A percentile compares a stretch with the other conserved stretches of the same genome.
phyloP scores from a whole-genome alignment of 37 sponge, comb jelly and placozoan species.

The Axinella damicornis region DNA sequence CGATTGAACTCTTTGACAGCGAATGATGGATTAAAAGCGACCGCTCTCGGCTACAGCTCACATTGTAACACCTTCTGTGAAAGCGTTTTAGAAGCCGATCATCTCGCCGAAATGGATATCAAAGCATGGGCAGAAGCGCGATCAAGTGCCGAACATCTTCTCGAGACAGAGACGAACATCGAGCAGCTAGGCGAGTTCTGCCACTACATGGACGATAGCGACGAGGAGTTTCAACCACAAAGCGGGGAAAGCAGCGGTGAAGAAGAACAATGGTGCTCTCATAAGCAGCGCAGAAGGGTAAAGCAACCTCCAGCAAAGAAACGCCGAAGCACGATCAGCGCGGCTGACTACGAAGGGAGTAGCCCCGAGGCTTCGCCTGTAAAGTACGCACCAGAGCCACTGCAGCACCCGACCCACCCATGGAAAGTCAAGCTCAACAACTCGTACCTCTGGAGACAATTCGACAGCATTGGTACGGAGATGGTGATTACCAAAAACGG shows the following conservation, averaged over 20 bases:
- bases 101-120: slow-evolving; percentile 11
- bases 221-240: slow-evolving; percentile 12
- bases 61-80: too few species aligned
- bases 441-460: slow-evolving; percentile 72
- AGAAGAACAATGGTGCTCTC: too few species aligned
- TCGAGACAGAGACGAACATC: slow-evolving; percentile 15
- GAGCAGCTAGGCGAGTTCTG: slow-evolving; percentile 61
- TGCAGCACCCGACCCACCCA: not conserved
- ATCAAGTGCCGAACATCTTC: not conserved
- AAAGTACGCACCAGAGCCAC: too few species aligned
- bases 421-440: slow-evolving; percentile 75
- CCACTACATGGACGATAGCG: slow-evolving; percentile 45
- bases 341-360: too few species aligned
- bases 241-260: not conserved
- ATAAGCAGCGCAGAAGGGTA: too few species aligned
- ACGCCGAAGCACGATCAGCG: too few species aligned
- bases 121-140: slow-evolving; percentile 31
- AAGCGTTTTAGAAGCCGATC: too few species aligned
- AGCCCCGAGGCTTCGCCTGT: too few species aligned
- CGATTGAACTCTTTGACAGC: slow-evolving; percentile 4
- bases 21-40: not conserved
- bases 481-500: slow-evolving; percentile 93
- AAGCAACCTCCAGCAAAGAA: too few species aligned
- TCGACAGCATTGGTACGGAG: slow-evolving; percentile 84
- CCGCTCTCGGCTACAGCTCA: not conserved